phyloP scores from a whole-genome alignment of 1,140 invertebrate genomes.

The Ceratosolen fusciceps region DNA sequence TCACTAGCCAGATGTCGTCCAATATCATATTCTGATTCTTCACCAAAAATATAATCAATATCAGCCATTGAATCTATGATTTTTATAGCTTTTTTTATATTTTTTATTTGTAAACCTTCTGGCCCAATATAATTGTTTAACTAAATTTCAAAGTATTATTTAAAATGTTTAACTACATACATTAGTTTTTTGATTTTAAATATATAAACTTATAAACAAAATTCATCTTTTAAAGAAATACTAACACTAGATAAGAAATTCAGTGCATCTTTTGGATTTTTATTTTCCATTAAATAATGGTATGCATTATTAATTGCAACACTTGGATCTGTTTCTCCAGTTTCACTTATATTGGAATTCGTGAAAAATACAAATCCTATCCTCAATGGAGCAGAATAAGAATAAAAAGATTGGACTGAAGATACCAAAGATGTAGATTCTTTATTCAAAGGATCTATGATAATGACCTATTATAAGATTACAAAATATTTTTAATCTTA shows the following conservation, averaged over 20 bases:
- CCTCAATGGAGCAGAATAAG: conserved; percentile 89
- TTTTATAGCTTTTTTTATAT: conserved; percentile 82
- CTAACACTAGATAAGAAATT: conserved; percentile 87
- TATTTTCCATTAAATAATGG: conserved; percentile 89
- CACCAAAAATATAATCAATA: conserved; percentile 85
- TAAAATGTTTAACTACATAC: conserved; percentile 3
- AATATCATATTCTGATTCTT: conserved; percentile 93
- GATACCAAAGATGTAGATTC: conserved; percentile 83
- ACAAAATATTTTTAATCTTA: conserved; percentile 15
- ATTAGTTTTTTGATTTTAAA: background rate
- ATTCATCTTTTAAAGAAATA: conserved; percentile 48
- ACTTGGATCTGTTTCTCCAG: conserved; percentile 80
- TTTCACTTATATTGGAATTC: conserved; percentile 74
- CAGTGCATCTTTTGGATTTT: conserved; percentile 80
- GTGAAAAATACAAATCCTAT: conserved; percentile 93
- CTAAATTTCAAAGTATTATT: conserved; percentile 53
- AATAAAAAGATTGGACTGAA: conserved; percentile 91
- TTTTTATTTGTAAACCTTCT: conserved; percentile 73
- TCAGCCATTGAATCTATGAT: conserved; percentile 78
- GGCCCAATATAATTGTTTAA: conserved; percentile 59
- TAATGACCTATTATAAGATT: conserved; percentile 77
- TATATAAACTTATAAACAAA: background rate
- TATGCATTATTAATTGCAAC: conserved; percentile 92
- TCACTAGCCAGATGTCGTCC: conserved; percentile 86
- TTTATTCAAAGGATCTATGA: conserved; percentile 88